phyloP scores from a whole-genome alignment of 2,113 vertebrate species.

The Trichechus manatus region DNA sequence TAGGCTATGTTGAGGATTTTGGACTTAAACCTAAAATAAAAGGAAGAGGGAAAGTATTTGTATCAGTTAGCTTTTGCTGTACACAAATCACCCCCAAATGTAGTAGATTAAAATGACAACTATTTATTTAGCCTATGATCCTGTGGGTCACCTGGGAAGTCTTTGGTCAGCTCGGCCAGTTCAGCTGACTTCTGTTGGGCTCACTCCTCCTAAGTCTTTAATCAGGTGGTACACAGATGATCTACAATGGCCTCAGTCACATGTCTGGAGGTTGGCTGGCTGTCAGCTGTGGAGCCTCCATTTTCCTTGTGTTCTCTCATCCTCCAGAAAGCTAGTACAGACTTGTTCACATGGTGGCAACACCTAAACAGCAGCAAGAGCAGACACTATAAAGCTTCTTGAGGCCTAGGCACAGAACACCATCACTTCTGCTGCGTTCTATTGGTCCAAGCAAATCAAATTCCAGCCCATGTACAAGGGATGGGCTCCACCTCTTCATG shows the following conservation, averaged over 20 bases:
- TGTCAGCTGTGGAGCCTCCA: neutral
- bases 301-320: neutral
- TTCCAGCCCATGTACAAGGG: neutral
- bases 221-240: neutral
- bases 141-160: neutral
- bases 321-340: neutral
- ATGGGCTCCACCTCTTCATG: neutral
- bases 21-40: neutral
- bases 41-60: neutral
- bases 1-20: neutral
- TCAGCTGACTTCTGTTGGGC: neutral
- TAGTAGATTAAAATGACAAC: neutral
- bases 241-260: no score
- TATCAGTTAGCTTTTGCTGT: neutral
- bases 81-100: neutral
- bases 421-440: neutral
- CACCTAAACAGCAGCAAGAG: neutral
- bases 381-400: neutral
- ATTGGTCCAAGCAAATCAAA: neutral
- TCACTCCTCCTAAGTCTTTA: neutral
- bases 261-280: neutral
- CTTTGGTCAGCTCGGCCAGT: neutral
- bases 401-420: neutral
- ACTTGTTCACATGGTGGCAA: neutral
- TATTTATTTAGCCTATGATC: neutral